Conservation (phyloP, 2,888 invertebrate genomes). For the Pterobdella sp. region DNA sequence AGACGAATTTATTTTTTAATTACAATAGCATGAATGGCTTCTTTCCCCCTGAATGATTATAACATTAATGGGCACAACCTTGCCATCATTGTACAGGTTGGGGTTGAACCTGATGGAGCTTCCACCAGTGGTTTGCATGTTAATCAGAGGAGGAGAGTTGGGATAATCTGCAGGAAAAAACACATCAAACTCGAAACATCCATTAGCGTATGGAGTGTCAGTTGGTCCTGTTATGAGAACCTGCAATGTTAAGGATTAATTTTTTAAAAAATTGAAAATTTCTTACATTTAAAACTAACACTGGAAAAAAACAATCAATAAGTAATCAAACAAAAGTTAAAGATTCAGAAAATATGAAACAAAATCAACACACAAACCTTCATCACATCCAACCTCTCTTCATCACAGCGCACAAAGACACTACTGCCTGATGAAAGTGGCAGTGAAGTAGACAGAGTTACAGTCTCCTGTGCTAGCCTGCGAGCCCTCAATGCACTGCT, state of each 20-base stretch:
- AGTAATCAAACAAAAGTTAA: background rate
- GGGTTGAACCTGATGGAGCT: slow-evolving; percentile 52
- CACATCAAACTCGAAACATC: slow-evolving; percentile 53
- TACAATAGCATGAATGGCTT: no score
- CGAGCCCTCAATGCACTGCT: slow-evolving; percentile 77
- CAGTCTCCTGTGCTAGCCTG: slow-evolving; percentile 85
- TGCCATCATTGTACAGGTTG: slow-evolving; percentile 65
- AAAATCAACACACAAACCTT: slow-evolving; percentile 58
- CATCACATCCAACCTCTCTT: slow-evolving; percentile 87
- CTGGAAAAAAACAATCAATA: background rate
- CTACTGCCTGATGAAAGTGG: slow-evolving; percentile 86
- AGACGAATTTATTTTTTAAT: no score
- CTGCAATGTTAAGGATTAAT: slow-evolving; percentile 50
- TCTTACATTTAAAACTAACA: background rate
- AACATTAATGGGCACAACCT: slow-evolving; percentile 56
- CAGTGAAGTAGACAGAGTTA: slow-evolving; percentile 80
- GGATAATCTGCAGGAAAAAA: slow-evolving; percentile 53
- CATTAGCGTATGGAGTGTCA: slow-evolving; percentile 61
- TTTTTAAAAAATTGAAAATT: background rate
- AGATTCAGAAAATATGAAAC: background rate
- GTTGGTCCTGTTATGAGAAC: slow-evolving; percentile 72
- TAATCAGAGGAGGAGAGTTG: slow-evolving; percentile 51
- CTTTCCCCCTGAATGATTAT: no score
- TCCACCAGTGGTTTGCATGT: slow-evolving; percentile 52
- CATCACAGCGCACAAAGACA: slow-evolving; percentile 88